phyloP scores from a whole-genome alignment of 2,888 invertebrate genomes.

The Drosophila putrida region DNA sequence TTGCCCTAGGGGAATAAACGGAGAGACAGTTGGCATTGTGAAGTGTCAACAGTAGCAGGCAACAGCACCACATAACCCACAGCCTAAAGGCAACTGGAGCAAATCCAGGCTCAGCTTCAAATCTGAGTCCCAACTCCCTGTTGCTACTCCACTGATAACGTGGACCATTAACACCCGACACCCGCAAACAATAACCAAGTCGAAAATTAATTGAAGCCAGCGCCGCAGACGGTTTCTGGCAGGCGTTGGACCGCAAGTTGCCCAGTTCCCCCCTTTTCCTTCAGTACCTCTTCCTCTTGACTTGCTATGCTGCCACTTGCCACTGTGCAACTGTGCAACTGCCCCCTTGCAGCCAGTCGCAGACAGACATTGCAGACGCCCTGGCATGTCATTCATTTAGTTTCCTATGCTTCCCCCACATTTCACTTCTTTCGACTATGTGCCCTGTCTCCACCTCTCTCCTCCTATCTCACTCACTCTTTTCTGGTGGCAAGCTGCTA shows the following conservation, averaged over 20 bases:
- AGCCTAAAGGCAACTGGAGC: slow-evolving; percentile 30
- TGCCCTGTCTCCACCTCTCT: background rate
- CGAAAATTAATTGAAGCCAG: slow-evolving; percentile 82
- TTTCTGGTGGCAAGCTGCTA: slow-evolving; percentile 6
- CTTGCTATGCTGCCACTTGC: slow-evolving; percentile 2
- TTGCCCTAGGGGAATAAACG: background rate
- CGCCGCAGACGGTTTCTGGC: slow-evolving; percentile 66
- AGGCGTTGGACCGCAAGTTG: slow-evolving; percentile 58
- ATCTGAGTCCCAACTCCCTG: slow-evolving; percentile 18
- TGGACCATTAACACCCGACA: slow-evolving; percentile 69
- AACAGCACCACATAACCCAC: slow-evolving; percentile 41
- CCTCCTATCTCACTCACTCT: background rate
- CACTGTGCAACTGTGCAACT: slow-evolving; percentile 9
- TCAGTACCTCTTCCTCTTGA: background rate
- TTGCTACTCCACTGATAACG: slow-evolving; percentile 34
- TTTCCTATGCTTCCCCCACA: slow-evolving; percentile 49
- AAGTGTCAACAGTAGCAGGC: slow-evolving; percentile 51
- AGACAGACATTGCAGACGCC: slow-evolving; percentile 64
- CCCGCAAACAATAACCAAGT: slow-evolving; percentile 71
- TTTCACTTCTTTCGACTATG: slow-evolving; percentile 1
- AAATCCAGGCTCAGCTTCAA: slow-evolving; percentile 13
- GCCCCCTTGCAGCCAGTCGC: slow-evolving; percentile 25
- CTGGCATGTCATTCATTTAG: slow-evolving; percentile 69
- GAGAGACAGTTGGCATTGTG: slow-evolving; percentile 14
- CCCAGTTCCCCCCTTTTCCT: slow-evolving; percentile 12